A percentile compares a stretch with the other conserved stretches of the same genome.
Evolutionary conservation across 1,140 invertebrate species (phyloP).

Genomic region (Triops longicaudatus): DNA sequence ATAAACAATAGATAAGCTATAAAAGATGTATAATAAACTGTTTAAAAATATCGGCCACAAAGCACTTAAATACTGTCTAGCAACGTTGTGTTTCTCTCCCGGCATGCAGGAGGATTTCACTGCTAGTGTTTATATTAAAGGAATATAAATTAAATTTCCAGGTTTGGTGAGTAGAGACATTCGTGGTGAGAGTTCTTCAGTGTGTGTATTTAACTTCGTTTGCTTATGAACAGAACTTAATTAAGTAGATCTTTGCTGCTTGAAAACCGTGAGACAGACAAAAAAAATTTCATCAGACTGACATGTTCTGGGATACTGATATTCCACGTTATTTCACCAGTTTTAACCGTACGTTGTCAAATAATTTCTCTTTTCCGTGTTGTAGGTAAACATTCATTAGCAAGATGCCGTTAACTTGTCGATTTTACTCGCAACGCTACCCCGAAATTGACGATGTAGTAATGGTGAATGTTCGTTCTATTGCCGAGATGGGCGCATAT

Average conservation of each 20-base stretch:
- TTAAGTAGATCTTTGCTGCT: too few relatives aligned
- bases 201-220: too few relatives aligned
- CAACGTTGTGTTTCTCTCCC: not conserved
- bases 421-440: constrained; percentile 96
- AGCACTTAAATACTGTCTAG: not conserved
- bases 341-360: too few relatives aligned
- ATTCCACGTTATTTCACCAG: too few relatives aligned
- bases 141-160: not conserved
- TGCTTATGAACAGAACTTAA: too few relatives aligned
- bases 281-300: too few relatives aligned
- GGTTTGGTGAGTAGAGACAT: not conserved
- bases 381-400: constrained; percentile 1
- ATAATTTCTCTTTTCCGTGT: not conserved
- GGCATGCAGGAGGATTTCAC: not conserved
- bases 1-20: too few relatives aligned
- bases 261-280: too few relatives aligned
- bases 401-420: constrained; percentile 86
- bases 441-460: constrained; percentile 99
- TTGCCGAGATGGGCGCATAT: constrained; percentile 99
- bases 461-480: constrained; percentile 97
- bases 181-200: not conserved
- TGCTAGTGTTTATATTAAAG: not conserved
- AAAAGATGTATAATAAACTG: too few relatives aligned
- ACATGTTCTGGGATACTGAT: too few relatives aligned
- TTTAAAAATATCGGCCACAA: not conserved